phyloP scores from a whole-genome alignment of 2,888 invertebrate species.

The Platerodrilus igneus region DNA sequence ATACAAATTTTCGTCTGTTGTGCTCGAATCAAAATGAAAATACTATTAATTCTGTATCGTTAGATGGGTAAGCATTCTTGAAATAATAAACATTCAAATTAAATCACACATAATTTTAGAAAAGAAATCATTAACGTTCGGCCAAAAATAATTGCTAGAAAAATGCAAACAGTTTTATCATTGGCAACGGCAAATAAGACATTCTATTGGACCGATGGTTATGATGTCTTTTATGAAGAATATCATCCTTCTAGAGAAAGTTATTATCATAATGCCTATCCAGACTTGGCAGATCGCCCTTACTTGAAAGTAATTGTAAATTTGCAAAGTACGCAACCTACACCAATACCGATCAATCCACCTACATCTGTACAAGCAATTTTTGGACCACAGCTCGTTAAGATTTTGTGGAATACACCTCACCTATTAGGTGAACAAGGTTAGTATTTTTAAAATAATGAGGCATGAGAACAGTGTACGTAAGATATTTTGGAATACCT shows the following conservation, averaged over 20 bases:
- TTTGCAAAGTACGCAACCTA: conserved; percentile 69
- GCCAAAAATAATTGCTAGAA: conserved; percentile 68
- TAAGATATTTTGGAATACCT: too few species aligned
- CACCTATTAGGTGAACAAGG: conserved; percentile 71
- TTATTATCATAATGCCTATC: conserved; percentile 75
- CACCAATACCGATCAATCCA: conserved; percentile 72
- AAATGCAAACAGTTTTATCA: conserved; percentile 69
- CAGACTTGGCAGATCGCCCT: conserved; percentile 46
- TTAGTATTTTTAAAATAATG: too few species aligned
- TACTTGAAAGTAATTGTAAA: conserved; percentile 51
- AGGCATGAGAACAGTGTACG: too few species aligned
- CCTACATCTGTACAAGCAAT: conserved; percentile 78
- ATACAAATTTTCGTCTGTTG: conserved; percentile 72
- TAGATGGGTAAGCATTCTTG: conserved; percentile 66
- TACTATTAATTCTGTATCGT: conserved; percentile 73
- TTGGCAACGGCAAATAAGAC: conserved; percentile 70
- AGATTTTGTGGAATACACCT: conserved; percentile 78
- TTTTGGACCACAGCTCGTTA: conserved; percentile 69
- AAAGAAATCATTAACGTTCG: conserved; percentile 69
- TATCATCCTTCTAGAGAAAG: conserved; percentile 63
- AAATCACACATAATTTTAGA: conserved; percentile 40
- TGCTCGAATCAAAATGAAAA: conserved; percentile 70
- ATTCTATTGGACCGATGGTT: conserved; percentile 84
- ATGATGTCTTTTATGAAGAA: conserved; percentile 72
- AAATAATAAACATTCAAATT: not conserved